Evolutionary conservation across 2,113 vertebrate species (phyloP), one percentile per base, ranked within the genome.

Genomic region (Tetrax tetrax): DNA sequence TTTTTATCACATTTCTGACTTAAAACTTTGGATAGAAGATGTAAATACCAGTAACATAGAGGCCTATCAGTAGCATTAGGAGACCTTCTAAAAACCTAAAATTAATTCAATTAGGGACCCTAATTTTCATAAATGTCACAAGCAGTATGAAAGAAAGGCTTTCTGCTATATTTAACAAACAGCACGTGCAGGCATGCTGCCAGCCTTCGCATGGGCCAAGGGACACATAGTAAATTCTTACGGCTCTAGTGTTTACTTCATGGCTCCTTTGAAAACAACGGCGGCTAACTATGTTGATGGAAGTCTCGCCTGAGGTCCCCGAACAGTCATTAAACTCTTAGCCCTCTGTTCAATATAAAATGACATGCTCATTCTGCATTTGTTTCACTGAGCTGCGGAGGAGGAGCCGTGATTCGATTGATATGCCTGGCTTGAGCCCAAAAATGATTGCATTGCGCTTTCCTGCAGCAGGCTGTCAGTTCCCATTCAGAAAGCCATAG

Each of bases 341-440:
- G 86, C 93, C 78, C 91, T 72, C 91, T 90, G 91, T 51, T 92
- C 87, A 64, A 68, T 80, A 43, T 45, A 64, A 79, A 60, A 85
- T 88, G 95, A 89, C 71, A 2, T 21, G 81, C 78, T 89, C 56
- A 1, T 94, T 88, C 92, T 83, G 91, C 96, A 69, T 91, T 85
- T 83, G 82, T 82, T 80, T 54, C 41, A 8, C 81, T 25, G 60
- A 56, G 85, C 66, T 54, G 74, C 83, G 65, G 0, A 31, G 89
- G 80, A 92, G 74, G 83, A 78, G 87, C 93, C 78, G 43, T 41
- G 85, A 81, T 71, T 87, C 69, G 20, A 92, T 90, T 83, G 95
- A 68, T 84, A 89, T 82, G 90, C 83, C 90, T 96, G 95, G 92
- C 96, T 78, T 64, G 7, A 68, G 86, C 92, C 90, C 95, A 83